Evolutionary conservation across 2,797 vertebrate species (phyloP).

Genomic region (Sorex maritimensis): DNA sequence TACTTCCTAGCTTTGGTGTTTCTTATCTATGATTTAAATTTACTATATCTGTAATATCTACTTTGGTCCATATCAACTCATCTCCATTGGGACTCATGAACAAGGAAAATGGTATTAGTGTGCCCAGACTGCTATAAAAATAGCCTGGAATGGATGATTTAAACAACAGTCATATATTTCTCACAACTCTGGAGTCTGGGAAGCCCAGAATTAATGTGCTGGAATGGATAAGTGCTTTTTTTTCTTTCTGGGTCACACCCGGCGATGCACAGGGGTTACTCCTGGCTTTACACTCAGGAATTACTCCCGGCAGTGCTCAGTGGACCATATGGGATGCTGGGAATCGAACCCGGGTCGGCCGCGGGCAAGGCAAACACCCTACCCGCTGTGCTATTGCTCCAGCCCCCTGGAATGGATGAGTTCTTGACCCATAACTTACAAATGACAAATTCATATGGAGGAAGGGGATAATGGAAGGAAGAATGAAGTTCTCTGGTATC

Average conservation of each 20-base stretch:
- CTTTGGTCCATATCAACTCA: neutral
- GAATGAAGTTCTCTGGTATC: neutral
- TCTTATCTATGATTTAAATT: constrained; percentile 38
- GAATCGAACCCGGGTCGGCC: too few species aligned
- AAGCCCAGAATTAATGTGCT: neutral
- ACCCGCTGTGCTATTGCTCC: too few species aligned
- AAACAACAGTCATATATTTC: neutral
- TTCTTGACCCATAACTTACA: too few species aligned
- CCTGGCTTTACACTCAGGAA: too few species aligned
- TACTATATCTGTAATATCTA: neutral
- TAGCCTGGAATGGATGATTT: neutral
- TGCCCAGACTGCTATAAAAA: neutral
- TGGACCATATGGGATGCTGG: too few species aligned
- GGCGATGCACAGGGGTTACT: too few species aligned
- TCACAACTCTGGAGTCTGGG: neutral
- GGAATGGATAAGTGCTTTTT: neutral
- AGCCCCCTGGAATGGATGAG: neutral
- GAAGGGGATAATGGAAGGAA: neutral
- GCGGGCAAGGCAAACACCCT: too few species aligned
- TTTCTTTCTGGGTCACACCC: too few species aligned
- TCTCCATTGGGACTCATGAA: constrained; percentile 14
- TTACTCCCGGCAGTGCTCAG: too few species aligned
- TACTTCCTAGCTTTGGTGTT: neutral
- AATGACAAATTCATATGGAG: too few species aligned
- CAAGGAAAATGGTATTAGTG: neutral